A percentile compares a stretch with the other conserved stretches of the same genome.
Conservation (phyloP, 2,888 invertebrate species). For the Agonopterix heracliana region DNA sequence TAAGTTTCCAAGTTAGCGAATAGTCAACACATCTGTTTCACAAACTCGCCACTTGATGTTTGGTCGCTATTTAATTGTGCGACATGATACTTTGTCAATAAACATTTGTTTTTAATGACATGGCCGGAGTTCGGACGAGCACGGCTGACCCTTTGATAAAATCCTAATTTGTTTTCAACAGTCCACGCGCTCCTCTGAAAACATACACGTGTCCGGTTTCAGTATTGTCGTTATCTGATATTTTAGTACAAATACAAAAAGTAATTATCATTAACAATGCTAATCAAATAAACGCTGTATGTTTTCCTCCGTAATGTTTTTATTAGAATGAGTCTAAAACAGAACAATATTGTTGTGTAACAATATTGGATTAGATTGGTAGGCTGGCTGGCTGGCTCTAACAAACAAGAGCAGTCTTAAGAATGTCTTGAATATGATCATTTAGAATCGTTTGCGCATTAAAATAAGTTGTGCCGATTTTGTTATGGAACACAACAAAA, state of each 20-base stretch:
- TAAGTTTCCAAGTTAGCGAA: conserved; percentile 18
- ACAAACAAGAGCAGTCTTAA: no score
- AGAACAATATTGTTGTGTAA: no score
- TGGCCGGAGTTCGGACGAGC: conserved; percentile 5
- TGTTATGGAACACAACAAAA: no score
- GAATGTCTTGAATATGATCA: no score
- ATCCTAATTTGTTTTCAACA: conserved; percentile 12
- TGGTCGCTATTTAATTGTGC: conserved; percentile 27
- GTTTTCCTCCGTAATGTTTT: no score
- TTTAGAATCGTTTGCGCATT: no score
- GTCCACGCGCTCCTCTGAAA: not conserved
- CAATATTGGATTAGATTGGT: no score
- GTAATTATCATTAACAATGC: conserved; percentile 4
- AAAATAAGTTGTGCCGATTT: no score
- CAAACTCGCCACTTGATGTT: conserved; percentile 26
- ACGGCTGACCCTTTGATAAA: conserved; percentile 7
- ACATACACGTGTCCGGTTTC: conserved; percentile 6
- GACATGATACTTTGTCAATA: conserved; percentile 30
- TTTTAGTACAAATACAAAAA: conserved; percentile 2
- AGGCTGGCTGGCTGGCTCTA: no score
- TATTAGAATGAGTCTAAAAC: conserved; percentile 1
- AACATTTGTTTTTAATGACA: conserved; percentile 26
- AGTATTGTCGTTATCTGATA: conserved; percentile 7
- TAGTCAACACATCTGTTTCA: conserved; percentile 20
- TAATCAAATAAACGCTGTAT: no score